Evolutionary conservation across 2,113 vertebrate genomes (phyloP).

Genomic region (Mesocricetus auratus): DNA sequence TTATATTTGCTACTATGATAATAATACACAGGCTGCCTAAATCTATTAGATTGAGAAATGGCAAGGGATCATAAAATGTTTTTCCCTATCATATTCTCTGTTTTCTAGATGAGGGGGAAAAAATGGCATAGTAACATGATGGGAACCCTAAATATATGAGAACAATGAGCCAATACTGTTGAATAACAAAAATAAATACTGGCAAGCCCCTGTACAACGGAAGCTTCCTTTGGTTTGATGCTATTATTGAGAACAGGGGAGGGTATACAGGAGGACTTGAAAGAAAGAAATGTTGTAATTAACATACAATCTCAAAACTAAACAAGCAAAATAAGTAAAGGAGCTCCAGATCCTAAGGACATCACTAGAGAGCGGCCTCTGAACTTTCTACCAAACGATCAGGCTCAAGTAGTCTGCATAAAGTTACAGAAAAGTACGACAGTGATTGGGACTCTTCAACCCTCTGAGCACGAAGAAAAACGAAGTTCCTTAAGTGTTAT

Average conservation of each 20-base stretch:
- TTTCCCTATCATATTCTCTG: not conserved
- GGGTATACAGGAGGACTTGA: not conserved
- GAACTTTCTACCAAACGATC: not conserved
- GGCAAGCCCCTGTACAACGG: not conserved
- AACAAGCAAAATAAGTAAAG: too few species aligned
- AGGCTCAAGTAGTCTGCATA: not conserved
- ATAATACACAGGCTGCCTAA: not conserved
- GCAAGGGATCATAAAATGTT: not conserved
- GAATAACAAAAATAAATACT: not conserved
- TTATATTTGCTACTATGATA: not conserved
- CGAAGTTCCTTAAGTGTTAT: not conserved
- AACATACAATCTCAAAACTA: not conserved
- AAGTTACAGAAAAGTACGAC: constrained; percentile 33
- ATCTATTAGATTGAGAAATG: not conserved
- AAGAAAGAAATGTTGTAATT: not conserved
- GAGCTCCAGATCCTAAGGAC: not conserved
- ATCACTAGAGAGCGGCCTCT: not conserved
- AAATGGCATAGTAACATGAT: not conserved
- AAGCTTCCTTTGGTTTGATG: not conserved
- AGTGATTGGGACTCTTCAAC: not conserved
- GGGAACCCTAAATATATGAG: not conserved
- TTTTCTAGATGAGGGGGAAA: not conserved
- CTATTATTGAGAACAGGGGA: not conserved
- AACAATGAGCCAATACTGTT: not conserved
- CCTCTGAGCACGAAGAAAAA: not conserved